Conservation (phyloP, 35 echinoderm and acorn worm species). For the Ptychodera flava region DNA sequence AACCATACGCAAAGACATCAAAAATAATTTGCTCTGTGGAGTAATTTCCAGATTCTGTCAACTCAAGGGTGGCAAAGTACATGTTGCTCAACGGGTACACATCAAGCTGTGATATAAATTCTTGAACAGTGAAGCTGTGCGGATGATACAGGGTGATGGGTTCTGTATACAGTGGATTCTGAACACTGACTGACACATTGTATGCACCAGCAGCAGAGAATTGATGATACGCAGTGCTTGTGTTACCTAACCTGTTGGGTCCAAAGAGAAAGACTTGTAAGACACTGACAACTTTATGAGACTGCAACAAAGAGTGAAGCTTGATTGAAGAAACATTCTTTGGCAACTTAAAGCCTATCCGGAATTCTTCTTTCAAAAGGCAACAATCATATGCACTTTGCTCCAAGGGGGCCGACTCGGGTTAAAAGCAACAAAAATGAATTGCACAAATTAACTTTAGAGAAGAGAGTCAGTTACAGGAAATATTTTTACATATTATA, state of each 20-base stretch:
- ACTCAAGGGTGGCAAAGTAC: not conserved
- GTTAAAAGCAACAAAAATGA: no score
- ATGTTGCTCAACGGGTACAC: not conserved
- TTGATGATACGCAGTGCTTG: slow-evolving; percentile 48
- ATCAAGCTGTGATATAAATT: not conserved
- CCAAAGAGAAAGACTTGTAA: no score
- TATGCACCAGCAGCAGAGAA: slow-evolving; percentile 43
- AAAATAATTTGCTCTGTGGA: not conserved
- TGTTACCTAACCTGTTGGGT: slow-evolving; percentile 23
- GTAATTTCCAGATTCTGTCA: not conserved
- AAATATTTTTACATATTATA: no score
- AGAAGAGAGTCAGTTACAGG: no score
- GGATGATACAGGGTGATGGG: not conserved
- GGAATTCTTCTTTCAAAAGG: no score
- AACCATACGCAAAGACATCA: slow-evolving; percentile 20
- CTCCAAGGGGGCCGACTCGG: no score
- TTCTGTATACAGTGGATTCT: not conserved
- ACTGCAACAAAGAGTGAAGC: no score
- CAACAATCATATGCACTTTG: no score
- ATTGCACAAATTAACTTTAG: no score
- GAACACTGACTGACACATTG: slow-evolving; percentile 27
- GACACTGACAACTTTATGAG: no score
- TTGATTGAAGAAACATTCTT: no score
- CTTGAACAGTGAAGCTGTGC: not conserved
- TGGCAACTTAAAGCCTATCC: no score